A percentile compares a stretch with the other conserved stretches of the same genome.
These are phyloP conservation scores for Harlomillsia oculata DNA, from an alignment of 1,140 invertebrate genomes.

Conservation along the genomic window DNA sequence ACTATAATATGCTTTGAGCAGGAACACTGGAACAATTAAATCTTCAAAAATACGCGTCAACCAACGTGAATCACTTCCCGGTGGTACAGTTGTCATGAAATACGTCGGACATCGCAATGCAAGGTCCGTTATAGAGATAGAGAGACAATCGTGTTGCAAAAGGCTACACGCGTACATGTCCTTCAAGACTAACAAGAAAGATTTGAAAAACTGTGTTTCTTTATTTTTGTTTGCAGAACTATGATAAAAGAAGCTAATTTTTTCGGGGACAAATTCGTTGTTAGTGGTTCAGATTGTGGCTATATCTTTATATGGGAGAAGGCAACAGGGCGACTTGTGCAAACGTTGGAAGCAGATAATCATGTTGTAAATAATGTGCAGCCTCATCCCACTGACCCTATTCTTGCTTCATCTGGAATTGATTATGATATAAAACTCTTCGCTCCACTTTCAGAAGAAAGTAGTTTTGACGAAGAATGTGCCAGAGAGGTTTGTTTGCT, in stretches of 20 bases:
- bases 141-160: neutral
- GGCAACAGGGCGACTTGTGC: slow-evolving; percentile 45
- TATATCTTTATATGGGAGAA: slow-evolving; percentile 64
- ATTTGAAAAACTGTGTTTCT: slow-evolving; percentile 41
- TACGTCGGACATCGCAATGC: slow-evolving; percentile 75
- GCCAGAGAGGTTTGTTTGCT: slow-evolving; percentile 55
- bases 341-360: slow-evolving; percentile 65
- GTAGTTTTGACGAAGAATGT: slow-evolving; percentile 54
- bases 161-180: neutral
- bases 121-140: too few relatives aligned
- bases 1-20: too few relatives aligned
- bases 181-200: too few relatives aligned
- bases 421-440: slow-evolving; percentile 84
- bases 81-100: slow-evolving; percentile 42
- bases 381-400: slow-evolving; percentile 70
- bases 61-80: too few relatives aligned
- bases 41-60: neutral
- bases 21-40: neutral
- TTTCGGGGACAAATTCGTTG: slow-evolving; percentile 71
- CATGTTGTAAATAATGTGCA: slow-evolving; percentile 81
- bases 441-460: slow-evolving; percentile 53
- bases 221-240: slow-evolving; percentile 52
- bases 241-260: slow-evolving; percentile 86
- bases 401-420: slow-evolving; percentile 77
- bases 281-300: slow-evolving; percentile 79